phyloP scores from a whole-genome alignment of 2,888 invertebrate genomes.

The Euproctis similis region DNA sequence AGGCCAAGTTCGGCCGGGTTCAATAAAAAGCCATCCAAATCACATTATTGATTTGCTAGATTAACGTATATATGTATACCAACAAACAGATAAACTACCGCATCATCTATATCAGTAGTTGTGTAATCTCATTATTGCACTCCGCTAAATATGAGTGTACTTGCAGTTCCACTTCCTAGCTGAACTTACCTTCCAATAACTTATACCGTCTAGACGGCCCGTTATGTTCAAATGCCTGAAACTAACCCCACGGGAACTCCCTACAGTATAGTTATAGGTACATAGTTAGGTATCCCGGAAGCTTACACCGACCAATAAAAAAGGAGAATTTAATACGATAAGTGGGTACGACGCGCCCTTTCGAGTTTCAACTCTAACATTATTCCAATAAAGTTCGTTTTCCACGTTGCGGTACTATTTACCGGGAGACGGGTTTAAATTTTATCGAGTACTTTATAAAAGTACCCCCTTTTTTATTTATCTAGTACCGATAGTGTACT shows the following conservation, averaged over 20 bases:
- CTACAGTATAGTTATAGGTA: background rate
- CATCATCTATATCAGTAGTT: no score
- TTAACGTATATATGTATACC: no score
- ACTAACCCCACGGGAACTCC: background rate
- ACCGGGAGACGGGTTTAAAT: slow-evolving; percentile 5
- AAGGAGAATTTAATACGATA: background rate
- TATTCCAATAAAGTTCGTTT: slow-evolving; percentile 1
- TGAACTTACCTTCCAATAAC: slow-evolving; percentile 1
- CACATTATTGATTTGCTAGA: no score
- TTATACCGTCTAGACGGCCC: slow-evolving; percentile 3
- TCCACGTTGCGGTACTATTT: slow-evolving; percentile 3
- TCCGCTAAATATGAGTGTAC: no score
- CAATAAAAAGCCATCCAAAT: no score
- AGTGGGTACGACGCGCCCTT: background rate
- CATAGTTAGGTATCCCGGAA: background rate
- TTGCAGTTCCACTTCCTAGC: no score
- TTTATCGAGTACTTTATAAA: no score
- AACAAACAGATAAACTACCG: no score
- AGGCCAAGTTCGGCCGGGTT: no score
- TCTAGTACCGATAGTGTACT: no score
- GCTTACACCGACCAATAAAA: background rate
- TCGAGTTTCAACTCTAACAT: slow-evolving; percentile 1
- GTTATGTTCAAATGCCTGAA: slow-evolving; percentile 1
- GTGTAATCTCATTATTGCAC: no score
- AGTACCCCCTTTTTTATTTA: no score